Base-by-base conservation (phyloP, 2,888 invertebrate genomes). In the Drosophila paracracens region DNA sequence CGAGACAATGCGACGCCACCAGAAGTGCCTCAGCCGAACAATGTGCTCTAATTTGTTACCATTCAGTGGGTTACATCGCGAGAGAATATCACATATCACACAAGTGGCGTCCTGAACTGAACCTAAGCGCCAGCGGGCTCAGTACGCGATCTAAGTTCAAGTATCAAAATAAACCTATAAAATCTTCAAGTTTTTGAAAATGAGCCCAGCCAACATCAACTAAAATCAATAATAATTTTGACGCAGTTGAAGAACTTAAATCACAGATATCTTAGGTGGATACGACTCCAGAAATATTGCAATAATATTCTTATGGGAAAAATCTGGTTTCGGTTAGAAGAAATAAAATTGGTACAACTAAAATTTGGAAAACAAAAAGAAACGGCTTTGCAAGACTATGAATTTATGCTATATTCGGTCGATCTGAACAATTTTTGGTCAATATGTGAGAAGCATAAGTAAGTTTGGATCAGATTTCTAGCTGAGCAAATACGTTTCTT, bases 41-140 rank as follows among this genome's bases (percentile, higher is more conserved):
- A 85, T 79, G 74, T 77, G 82, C 77, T 79, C 70, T 79, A 84
- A 85, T 85, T 85, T 88, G 82, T 76, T 81, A 64, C 76, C 48
- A 81, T 82, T 54, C 66, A 60, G 18, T 58, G 38, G 13, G 29
- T 35, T 31, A 2, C 18, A 31, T 10, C 25, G 57, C 18, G n/a
- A 35, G 36, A 31, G 59, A 43, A 6, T 76, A 67, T 81, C 68
- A 33, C 18, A 71, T 60, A 51, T 54, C 35, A 29, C 27, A 53
- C 21, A 52, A 58, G 25, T 40, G 43, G 10, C 48, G n/a, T 51
- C 48, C 48, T 33, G 38, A 51, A 48, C 48, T 36, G 35, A 51
- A 48, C 21, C 31, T 1, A 16, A 53, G 56, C 57, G 50, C 46
- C 63, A 50, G 40, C 33, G 51, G 48, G 4, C 48, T 21, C 63